Evolutionary conservation across 1,140 invertebrate species (phyloP), one percentile per base, ranked within the genome.

Genomic region (Sipha flava): DNA sequence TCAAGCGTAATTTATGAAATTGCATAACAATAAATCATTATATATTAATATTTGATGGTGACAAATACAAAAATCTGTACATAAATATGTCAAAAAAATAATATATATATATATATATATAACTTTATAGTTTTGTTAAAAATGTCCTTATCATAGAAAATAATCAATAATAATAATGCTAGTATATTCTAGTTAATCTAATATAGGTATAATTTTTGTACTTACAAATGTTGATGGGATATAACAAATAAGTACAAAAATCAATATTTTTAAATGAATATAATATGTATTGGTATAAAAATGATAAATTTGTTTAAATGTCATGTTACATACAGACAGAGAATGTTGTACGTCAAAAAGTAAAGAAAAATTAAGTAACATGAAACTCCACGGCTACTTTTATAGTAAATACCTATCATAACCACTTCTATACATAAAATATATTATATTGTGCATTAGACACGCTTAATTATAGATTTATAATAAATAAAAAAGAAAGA

Each of bases 381-480:
- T 14, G 31, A 57, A 54, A 52, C 16, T 40, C 7, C 3, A 54
- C n/a, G 12, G n/a, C 14, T 75, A 37, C 47, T 75, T 54, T 52
- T 75, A 75, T 54, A 52, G 18, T 73, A 29, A 16, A 72, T 72
- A 34, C 14, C 3, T n/a, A n/a, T n/a, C n/a, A n/a, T n/a, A n/a
- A n/a, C n/a, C n/a, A n/a, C n/a, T n/a, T n/a, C n/a, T n/a, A n/a
- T n/a, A n/a, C n/a, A n/a, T n/a, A n/a, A n/a, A n/a, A n/a, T n/a
- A n/a, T n/a, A n/a, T 4, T 34, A 54, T 5, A 54, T 34, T 34
- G 37, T 52, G 54, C 43, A 75, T 75, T 75, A 75, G 72, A 75
- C 54, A 37, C 72, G 72, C 47, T 75, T 49, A 75, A 75, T 75
- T 75, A 72, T 72, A 18, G 26, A 14, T 26, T 23, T 12, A 34